These are phyloP conservation scores for Hedychridium roseum DNA, from an alignment of 2,888 invertebrate genomes.

Conservation along the genomic window DNA sequence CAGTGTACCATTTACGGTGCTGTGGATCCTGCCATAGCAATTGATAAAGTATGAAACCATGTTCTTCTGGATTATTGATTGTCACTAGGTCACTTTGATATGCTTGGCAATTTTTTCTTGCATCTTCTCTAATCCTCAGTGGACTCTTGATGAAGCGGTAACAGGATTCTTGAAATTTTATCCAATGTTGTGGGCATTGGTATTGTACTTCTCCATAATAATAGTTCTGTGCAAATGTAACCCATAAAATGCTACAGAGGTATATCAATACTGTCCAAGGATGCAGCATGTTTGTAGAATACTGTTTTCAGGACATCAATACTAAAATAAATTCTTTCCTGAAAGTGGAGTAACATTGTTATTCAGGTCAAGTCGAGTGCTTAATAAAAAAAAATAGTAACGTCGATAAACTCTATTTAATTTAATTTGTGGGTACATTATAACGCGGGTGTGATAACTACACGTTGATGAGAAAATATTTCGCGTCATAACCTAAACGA, in stretches of 20 bases:
- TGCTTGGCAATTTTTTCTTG: conserved; percentile 82
- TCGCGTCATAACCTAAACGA: no score
- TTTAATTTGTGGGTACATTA: no score
- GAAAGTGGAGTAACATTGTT: no score
- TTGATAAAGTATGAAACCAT: conserved; percentile 84
- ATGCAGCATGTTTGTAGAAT: neutral
- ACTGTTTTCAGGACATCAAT: no score
- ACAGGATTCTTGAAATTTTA: conserved; percentile 81
- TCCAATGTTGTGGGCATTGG: conserved; percentile 87
- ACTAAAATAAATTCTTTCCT: no score
- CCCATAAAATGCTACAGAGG: neutral
- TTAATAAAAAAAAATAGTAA: neutral
- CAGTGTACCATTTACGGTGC: conserved; percentile 87
- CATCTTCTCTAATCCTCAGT: conserved; percentile 79
- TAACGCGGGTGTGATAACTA: no score
- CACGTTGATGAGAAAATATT: no score
- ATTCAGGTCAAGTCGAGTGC: neutral
- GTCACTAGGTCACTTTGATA: conserved; percentile 83
- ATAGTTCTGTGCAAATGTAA: conserved; percentile 38
- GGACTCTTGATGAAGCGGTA: conserved; percentile 92
- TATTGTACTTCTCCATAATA: conserved; percentile 42
- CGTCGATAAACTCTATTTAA: neutral
- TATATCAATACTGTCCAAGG: neutral
- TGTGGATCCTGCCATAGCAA: conserved; percentile 85
- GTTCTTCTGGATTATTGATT: conserved; percentile 84